phyloP scores from a whole-genome alignment of 2,888 invertebrate species.

The Eupithecia pulchellata region DNA sequence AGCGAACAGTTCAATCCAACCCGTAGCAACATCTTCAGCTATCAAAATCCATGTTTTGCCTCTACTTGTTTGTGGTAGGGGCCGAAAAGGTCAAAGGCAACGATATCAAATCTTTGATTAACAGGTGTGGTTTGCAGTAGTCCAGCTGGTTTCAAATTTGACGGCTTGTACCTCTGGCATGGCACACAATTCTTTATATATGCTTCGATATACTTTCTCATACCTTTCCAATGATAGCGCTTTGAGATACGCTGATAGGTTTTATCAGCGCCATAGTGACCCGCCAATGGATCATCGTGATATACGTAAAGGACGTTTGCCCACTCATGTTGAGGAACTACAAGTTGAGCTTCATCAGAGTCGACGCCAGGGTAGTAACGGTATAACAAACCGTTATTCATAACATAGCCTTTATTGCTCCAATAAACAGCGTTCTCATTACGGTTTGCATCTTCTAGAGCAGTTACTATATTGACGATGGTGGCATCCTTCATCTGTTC shows the following conservation, averaged over 20 bases:
- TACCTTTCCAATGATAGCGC: slow-evolving; percentile 36
- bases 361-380: slow-evolving; percentile 36
- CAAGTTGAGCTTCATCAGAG: slow-evolving; percentile 43
- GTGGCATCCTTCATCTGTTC: slow-evolving; percentile 42
- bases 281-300: slow-evolving; percentile 31
- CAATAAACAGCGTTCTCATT: slow-evolving; percentile 42
- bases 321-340: slow-evolving; percentile 47
- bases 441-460: slow-evolving; percentile 30
- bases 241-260: slow-evolving; percentile 21
- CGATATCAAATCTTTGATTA: slow-evolving; percentile 17
- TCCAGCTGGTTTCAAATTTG: slow-evolving; percentile 28
- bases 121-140: slow-evolving; percentile 26
- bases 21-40: slow-evolving; percentile 41
- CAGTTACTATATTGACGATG: slow-evolving; percentile 29
- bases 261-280: slow-evolving; percentile 32
- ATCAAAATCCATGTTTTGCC: slow-evolving; percentile 39
- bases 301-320: slow-evolving; percentile 37
- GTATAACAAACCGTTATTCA: slow-evolving; percentile 48
- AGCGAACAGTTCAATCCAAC: slow-evolving; percentile 44
- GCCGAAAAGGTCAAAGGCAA: slow-evolving; percentile 25
- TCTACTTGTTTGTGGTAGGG: neutral
- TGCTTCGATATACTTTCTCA: too few relatives aligned
- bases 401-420: slow-evolving; percentile 46
- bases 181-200: slow-evolving; percentile 48
- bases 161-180: slow-evolving; percentile 30